These are phyloP conservation scores for Hanleya hanleyi DNA, from an alignment of 2,888 invertebrate genomes.

Conservation along the genomic window DNA sequence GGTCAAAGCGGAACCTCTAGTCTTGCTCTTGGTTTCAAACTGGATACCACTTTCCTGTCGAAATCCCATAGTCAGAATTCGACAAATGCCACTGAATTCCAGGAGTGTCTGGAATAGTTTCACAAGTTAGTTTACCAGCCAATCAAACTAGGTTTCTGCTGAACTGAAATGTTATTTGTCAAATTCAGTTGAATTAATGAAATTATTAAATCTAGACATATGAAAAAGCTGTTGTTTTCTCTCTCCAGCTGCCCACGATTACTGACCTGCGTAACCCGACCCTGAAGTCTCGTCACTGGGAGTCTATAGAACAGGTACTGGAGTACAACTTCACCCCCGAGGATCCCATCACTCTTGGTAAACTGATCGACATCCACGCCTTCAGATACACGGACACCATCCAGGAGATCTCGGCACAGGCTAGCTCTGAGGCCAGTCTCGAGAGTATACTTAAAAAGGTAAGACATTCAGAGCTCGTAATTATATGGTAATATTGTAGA, in stretches of 20 bases:
- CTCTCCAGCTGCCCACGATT: slow-evolving; percentile 79
- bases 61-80: too few species aligned
- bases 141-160: too few species aligned
- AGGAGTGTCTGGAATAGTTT: too few species aligned
- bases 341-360: slow-evolving; percentile 79
- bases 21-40: too few species aligned
- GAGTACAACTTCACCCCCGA: slow-evolving; percentile 82
- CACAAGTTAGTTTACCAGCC: too few species aligned
- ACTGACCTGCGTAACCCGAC: slow-evolving; percentile 87
- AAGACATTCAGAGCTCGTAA: too few species aligned
- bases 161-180: too few species aligned
- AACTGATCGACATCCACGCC: slow-evolving; percentile 83
- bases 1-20: too few species aligned
- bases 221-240: not conserved
- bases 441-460: slow-evolving; percentile 87
- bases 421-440: slow-evolving; percentile 89
- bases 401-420: slow-evolving; percentile 90
- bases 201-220: not conserved
- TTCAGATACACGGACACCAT: slow-evolving; percentile 84
- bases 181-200: too few species aligned
- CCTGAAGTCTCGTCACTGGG: slow-evolving; percentile 87
- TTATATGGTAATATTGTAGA: too few species aligned
- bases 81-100: too few species aligned
- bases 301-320: slow-evolving; percentile 84
- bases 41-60: too few species aligned